Evolutionary conservation across 2,888 invertebrate species (phyloP).

Genomic region (Ophioninae sp.): DNA sequence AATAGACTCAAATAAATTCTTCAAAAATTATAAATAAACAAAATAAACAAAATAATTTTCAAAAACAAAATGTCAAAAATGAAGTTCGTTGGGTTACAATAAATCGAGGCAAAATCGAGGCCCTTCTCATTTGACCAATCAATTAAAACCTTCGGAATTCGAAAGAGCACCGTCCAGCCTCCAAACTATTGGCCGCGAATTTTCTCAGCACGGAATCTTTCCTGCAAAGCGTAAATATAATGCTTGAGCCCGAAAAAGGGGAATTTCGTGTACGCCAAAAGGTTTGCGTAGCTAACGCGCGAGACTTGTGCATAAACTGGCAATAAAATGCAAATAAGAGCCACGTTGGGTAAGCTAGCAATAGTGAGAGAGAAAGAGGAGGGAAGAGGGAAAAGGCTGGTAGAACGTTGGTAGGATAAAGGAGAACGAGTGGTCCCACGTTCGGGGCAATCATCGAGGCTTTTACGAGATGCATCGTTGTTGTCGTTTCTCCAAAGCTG

Average conservation of each 20-base stretch:
- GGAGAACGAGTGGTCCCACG: slow-evolving; percentile 43
- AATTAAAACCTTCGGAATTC: not conserved
- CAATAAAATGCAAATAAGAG: slow-evolving; percentile 69
- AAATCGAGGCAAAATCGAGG: not conserved
- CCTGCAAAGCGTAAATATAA: slow-evolving; percentile 17
- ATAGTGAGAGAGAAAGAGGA: slow-evolving; percentile 24
- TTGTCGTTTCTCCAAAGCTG: slow-evolving; percentile 50
- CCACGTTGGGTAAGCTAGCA: not conserved
- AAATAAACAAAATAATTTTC: no score
- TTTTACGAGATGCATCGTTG: slow-evolving; percentile 66
- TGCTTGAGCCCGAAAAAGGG: slow-evolving; percentile 28
- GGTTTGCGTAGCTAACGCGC: slow-evolving; percentile 57
- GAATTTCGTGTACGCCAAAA: slow-evolving; percentile 54
- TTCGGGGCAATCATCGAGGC: slow-evolving; percentile 64
- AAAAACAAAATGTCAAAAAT: no score
- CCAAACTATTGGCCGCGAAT: not conserved
- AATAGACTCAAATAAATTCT: no score
- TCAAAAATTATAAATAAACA: no score
- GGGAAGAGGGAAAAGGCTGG: slow-evolving; percentile 4
- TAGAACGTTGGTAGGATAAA: slow-evolving; percentile 31
- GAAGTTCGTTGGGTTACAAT: not conserved
- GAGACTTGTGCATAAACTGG: slow-evolving; percentile 64
- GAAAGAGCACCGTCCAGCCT: no score
- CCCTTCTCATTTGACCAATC: not conserved
- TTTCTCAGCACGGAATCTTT: slow-evolving; percentile 14